Percentiles rank a stretch among this genome's conserved stretches.
Evolutionary conservation across 92 coral and sea anemone species (phyloP).

Genomic region (Zoanthus sociatus): DNA sequence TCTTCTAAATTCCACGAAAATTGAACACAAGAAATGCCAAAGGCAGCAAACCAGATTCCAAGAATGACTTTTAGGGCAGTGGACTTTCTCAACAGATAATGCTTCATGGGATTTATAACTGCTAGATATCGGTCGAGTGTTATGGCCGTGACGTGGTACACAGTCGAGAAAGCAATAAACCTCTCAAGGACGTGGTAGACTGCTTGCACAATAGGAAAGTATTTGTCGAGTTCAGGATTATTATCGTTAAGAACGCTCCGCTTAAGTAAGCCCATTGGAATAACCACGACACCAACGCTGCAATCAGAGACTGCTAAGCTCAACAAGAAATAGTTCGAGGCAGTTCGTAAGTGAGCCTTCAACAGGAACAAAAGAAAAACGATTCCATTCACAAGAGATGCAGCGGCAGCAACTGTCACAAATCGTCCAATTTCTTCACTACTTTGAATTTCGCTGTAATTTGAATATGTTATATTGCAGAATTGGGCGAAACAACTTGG

Average conservation of each 20-base stretch:
- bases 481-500: background rate
- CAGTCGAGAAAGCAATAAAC: conserved; percentile 33
- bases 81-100: conserved; percentile 21
- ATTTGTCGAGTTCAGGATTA: background rate
- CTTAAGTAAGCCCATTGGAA: conserved; percentile 31
- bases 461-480: conserved; percentile 4
- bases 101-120: conserved; percentile 4
- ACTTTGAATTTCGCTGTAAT: background rate
- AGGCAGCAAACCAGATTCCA: conserved; percentile 26
- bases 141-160: conserved; percentile 35
- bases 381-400: background rate
- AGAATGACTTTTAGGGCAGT: background rate
- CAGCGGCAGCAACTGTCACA: conserved; percentile 12
- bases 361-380: conserved; percentile 23
- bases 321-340: conserved; percentile 33
- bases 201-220: conserved; percentile 6
- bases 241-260: background rate
- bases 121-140: conserved; percentile 36
- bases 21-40: conserved; percentile 15
- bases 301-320: conserved; percentile 37
- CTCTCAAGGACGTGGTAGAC: conserved; percentile 32
- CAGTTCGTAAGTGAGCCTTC: conserved; percentile 23
- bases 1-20: conserved; percentile 32
- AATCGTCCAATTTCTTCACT: background rate
- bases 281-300: conserved; percentile 21